phyloP scores from a whole-genome alignment of 2,113 vertebrate genomes.

The Azemiops feae region DNA sequence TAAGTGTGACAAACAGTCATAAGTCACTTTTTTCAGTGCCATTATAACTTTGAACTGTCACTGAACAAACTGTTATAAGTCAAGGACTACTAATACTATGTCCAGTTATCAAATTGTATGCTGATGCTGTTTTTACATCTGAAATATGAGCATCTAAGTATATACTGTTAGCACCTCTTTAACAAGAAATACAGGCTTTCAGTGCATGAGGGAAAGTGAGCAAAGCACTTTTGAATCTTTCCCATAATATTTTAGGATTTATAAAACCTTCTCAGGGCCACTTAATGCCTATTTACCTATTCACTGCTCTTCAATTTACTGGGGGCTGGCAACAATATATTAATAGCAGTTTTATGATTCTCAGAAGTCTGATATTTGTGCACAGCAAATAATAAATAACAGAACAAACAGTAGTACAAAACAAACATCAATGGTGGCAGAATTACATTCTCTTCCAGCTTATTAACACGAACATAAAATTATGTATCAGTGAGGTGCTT shows the following conservation, averaged over 20 bases:
- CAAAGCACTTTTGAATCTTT: background rate
- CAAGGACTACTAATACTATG: background rate
- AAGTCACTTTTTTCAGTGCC: background rate
- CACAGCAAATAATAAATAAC: background rate
- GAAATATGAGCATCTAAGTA: background rate
- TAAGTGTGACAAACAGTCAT: background rate
- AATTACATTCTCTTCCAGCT: too few relatives aligned
- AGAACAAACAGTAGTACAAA: background rate
- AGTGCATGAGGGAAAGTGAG: background rate
- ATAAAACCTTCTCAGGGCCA: background rate
- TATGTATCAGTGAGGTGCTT: background rate
- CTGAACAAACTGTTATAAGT: background rate
- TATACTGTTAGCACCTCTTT: background rate
- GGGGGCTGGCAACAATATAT: background rate
- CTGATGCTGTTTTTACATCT: background rate
- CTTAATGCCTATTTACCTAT: background rate
- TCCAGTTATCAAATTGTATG: background rate
- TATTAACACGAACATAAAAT: background rate
- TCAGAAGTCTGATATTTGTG: background rate
- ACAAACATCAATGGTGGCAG: background rate
- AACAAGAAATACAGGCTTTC: background rate
- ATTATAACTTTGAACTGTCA: background rate
- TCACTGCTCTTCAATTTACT: background rate
- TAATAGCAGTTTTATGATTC: conserved; percentile 10
- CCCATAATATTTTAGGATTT: background rate